Percentiles rank a stretch among this genome's conserved stretches.
These are phyloP conservation scores for Hyles vespertilio DNA, from an alignment of 1,140 invertebrate species.

Conservation along the genomic window DNA sequence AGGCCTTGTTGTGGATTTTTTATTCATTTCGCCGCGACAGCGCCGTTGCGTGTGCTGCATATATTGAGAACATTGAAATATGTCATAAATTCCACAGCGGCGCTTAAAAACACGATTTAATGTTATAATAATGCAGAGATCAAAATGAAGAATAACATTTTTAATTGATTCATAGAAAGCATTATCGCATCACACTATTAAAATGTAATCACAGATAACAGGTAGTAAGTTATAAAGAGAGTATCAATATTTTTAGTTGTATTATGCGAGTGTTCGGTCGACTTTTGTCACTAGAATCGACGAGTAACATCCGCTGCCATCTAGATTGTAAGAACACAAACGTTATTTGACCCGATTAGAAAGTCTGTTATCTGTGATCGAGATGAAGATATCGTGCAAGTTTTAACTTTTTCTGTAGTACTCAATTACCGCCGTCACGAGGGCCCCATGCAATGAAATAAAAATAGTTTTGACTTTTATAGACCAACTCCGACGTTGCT, in stretches of 20 bases:
- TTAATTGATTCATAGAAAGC: conserved; percentile 26
- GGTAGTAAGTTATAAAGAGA: neutral
- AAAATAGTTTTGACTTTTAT: too few species aligned
- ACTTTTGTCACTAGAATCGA: conserved; percentile 40
- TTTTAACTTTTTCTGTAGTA: conserved; percentile 22
- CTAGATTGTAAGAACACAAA: conserved; percentile 52
- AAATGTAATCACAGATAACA: neutral
- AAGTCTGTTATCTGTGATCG: conserved; percentile 51
- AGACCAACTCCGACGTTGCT: too few species aligned
- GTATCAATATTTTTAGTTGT: conserved; percentile 5
- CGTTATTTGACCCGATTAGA: conserved; percentile 61
- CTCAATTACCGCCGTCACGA: conserved; percentile 21
- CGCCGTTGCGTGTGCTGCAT: conserved; percentile 36
- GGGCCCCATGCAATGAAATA: conserved; percentile 1
- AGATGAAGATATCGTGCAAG: conserved; percentile 48
- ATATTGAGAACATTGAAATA: conserved; percentile 38
- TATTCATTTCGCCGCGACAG: conserved; percentile 32
- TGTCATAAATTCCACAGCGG: conserved; percentile 38
- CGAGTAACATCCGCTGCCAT: conserved; percentile 52
- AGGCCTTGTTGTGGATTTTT: conserved; percentile 29
- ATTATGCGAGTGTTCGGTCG: conserved; percentile 26
- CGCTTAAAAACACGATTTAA: conserved; percentile 40
- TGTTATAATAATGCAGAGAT: conserved; percentile 35
- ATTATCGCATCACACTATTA: too few species aligned
- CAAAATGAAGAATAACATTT: conserved; percentile 24